phyloP scores from a whole-genome alignment of 2,797 vertebrate species.

The Monodelphis domestica region DNA sequence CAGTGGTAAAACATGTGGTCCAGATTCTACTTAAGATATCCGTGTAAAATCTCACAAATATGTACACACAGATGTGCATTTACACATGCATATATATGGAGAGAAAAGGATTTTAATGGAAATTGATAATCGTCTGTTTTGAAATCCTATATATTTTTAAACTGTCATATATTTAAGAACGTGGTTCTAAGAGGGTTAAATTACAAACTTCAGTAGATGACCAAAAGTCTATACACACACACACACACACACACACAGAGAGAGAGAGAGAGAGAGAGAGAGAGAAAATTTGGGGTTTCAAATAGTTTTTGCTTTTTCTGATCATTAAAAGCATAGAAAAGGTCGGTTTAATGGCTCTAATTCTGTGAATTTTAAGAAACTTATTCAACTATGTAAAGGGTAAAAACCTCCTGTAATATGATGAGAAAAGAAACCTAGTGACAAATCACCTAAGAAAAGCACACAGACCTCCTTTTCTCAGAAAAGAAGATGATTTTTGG shows the following conservation, averaged over 20 bases:
- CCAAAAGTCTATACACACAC: too few relatives aligned
- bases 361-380: conserved; percentile 4
- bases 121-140: not conserved
- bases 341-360: too few relatives aligned
- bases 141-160: not conserved
- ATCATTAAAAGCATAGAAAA: not conserved
- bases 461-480: not conserved
- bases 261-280: too few relatives aligned
- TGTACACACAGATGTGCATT: too few relatives aligned
- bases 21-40: not conserved
- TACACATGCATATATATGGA: too few relatives aligned
- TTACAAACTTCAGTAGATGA: not conserved
- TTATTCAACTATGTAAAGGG: conserved; percentile 6
- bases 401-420: conserved; percentile 9
- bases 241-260: too few relatives aligned
- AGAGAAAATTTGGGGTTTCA: too few relatives aligned
- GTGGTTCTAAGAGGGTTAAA: not conserved
- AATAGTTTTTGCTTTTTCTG: too few relatives aligned
- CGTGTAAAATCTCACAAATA: not conserved
- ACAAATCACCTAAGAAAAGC: not conserved
- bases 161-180: not conserved
- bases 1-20: not conserved
- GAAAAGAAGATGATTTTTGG: conserved; percentile 13
- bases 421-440: conserved; percentile 12
- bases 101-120: too few relatives aligned